Conservation (phyloP, 1,140 invertebrate genomes). For the Bombus superbus region DNA sequence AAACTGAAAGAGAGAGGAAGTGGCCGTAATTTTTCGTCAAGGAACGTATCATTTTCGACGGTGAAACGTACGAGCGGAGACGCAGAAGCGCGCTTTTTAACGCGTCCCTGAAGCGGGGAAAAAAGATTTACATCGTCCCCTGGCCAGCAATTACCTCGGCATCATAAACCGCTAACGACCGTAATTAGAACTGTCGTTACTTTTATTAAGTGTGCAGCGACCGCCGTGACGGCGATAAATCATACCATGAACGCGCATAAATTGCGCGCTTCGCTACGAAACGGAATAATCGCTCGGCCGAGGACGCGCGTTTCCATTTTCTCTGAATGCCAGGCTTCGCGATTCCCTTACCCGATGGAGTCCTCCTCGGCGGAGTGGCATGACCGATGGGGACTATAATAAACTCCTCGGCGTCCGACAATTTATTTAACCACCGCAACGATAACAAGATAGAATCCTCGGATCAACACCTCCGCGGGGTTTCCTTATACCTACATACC, state of each 20-base stretch:
- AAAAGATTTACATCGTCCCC: constrained; percentile 34
- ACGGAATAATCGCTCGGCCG: constrained; percentile 25
- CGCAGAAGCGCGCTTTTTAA: not conserved
- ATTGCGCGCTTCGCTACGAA: constrained; percentile 17
- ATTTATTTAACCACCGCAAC: not conserved
- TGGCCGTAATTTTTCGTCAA: too few relatives aligned
- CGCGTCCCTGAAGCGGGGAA: not conserved
- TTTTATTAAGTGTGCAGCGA: constrained; percentile 45
- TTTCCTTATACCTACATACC: not conserved
- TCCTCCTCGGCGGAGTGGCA: not conserved
- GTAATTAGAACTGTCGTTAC: constrained; percentile 53
- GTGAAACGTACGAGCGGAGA: not conserved
- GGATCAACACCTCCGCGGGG: not conserved
- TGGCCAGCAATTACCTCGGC: constrained; percentile 27
- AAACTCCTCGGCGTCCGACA: not conserved
- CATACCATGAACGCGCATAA: constrained; percentile 37
- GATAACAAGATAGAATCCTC: not conserved
- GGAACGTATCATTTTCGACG: not conserved
- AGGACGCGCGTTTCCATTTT: constrained; percentile 15
- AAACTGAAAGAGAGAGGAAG: too few relatives aligned
- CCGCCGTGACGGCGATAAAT: constrained; percentile 45
- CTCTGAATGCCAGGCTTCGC: not conserved
- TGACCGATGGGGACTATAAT: not conserved
- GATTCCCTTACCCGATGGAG: not conserved
- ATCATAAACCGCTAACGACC: constrained; percentile 46